phyloP scores from a whole-genome alignment of 2,113 vertebrate species.

The Gallinago undulata region DNA sequence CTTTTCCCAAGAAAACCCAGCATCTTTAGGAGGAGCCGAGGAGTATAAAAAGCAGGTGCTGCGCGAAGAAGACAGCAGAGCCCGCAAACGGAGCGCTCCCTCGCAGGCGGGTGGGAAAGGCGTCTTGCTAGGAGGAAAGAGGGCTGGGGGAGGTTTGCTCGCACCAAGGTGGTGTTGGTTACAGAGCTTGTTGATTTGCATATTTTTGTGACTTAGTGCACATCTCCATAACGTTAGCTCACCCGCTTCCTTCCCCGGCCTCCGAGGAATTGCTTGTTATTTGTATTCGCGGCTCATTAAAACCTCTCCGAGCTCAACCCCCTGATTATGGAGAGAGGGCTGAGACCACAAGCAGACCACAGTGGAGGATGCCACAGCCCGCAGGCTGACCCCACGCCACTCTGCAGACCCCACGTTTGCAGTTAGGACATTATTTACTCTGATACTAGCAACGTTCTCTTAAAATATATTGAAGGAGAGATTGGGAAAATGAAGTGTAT shows the following conservation, averaged over 20 bases:
- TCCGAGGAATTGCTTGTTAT: not conserved
- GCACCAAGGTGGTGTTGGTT: not conserved
- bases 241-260: not conserved
- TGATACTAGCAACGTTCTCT: not conserved
- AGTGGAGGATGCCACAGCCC: not conserved
- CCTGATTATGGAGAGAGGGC: not conserved
- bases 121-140: not conserved
- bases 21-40: not conserved
- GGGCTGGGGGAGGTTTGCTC: not conserved
- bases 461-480: conserved; percentile 51
- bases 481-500: conserved; percentile 45
- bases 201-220: not conserved
- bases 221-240: not conserved
- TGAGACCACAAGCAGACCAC: not conserved
- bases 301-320: not conserved
- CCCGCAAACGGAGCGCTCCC: not conserved
- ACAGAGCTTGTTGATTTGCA: not conserved
- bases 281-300: not conserved
- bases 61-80: not conserved
- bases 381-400: not conserved
- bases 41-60: not conserved
- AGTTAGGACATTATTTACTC: conserved; percentile 27
- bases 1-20: rapidly evolving
- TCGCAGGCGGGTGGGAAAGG: not conserved
- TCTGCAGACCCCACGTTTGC: conserved; percentile 31